Base-by-base conservation (phyloP, 2,888 invertebrate species). In the Danaus chrysippus region DNA sequence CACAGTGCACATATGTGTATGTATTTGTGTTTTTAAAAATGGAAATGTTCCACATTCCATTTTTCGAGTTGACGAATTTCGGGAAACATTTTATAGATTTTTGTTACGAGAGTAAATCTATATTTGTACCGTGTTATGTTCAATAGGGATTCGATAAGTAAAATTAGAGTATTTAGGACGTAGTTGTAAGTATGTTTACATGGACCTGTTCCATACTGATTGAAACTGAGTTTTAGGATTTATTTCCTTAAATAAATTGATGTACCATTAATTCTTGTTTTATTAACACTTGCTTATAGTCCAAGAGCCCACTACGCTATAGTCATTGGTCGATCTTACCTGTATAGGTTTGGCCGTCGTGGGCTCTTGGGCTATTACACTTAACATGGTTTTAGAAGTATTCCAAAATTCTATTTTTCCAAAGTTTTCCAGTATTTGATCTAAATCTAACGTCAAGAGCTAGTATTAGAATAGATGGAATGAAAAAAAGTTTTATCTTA, bases 231-330 rank as follows among this genome's bases (percentile, higher is more conserved):
- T 41, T 57, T 61, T 64, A 67, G 66, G 61, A 49, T 57, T 64
- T 68, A 65, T 62, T 69, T 70, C 61, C 67, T 61, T 65, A 58
- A 71, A 69, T 71, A 69, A 70, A 72, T 67, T 66, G 64, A 68
- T 70, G 58, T 68, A 67, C 65, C 44, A 70, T 63, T 53, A 10
- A 61, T 49, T 54, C 23, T 65, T 62, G 46, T 65, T 68, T 64
- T 63, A 57, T 62, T 63, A 17, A 41, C 10, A 23, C 42, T 6
- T n/a, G 13, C 17, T 10, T 17, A n/a, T 56, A n/a, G 10, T 54
- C 17, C 13, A 19, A n/a, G n/a, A n/a, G n/a, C n/a, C n/a, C n/a
- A n/a, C n/a, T n/a, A n/a, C n/a, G n/a, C n/a, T n/a, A n/a, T n/a
- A n/a, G n/a, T n/a, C n/a, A n/a, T n/a, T n/a, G n/a, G n/a, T n/a